phyloP scores from a whole-genome alignment of 2,113 vertebrate genomes.

The Phalacrocorax pelagicus region DNA sequence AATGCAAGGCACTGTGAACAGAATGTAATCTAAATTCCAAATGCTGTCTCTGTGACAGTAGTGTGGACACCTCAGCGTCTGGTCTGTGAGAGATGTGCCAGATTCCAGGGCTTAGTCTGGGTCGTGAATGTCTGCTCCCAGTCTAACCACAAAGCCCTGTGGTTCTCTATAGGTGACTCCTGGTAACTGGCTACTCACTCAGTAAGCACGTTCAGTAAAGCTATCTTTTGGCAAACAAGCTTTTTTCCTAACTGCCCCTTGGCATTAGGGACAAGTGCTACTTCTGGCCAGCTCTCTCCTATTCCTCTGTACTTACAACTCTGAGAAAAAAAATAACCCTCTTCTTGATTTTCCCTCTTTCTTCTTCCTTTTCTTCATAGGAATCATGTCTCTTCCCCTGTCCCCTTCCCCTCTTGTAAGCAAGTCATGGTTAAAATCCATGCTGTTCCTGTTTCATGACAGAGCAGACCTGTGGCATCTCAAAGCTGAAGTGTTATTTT shows the following conservation, averaged over 20 bases:
- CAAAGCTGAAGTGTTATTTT: not conserved
- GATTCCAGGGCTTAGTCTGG: not conserved
- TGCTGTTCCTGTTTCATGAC: not conserved
- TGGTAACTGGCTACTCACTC: not conserved
- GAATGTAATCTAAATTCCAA: slow-evolving; percentile 3
- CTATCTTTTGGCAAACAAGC: not conserved
- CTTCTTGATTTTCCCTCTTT: not conserved
- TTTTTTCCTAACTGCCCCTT: not conserved
- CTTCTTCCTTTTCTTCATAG: not conserved
- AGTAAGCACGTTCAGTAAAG: not conserved
- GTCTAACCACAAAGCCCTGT: not conserved
- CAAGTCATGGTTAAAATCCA: not conserved
- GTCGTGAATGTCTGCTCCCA: not conserved
- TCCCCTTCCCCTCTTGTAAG: not conserved
- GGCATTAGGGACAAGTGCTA: not conserved
- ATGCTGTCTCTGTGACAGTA: not conserved
- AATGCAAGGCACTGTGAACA: not conserved
- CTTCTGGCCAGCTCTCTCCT: not conserved
- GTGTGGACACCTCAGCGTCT: not conserved
- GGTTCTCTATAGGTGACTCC: not conserved
- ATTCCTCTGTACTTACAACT: not conserved
- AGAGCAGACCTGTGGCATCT: not conserved
- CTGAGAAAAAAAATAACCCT: not conserved
- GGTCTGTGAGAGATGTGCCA: not conserved
- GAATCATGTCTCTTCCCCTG: not conserved